These are phyloP conservation scores for Macroglossus sobrinus DNA, from an alignment of 2,113 vertebrate species.

Conservation along the genomic window DNA sequence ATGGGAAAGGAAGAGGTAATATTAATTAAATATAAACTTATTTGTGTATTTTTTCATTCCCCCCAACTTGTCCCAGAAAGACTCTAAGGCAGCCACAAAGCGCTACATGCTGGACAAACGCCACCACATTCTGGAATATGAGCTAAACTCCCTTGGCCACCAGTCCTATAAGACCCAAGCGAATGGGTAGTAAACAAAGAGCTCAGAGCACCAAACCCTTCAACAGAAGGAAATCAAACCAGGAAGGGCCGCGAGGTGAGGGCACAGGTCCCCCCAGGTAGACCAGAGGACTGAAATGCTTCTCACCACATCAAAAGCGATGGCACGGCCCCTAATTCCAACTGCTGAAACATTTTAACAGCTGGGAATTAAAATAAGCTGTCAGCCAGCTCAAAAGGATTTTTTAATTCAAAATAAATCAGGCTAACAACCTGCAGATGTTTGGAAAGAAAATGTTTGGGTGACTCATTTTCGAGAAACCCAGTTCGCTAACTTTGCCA, in stretches of 20 bases:
- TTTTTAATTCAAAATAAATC: conserved; percentile 85
- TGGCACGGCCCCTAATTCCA: conserved; percentile 47
- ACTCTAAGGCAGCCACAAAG: conserved; percentile 49
- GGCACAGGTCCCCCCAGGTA: conserved; percentile 51
- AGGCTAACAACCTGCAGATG: conserved; percentile 85
- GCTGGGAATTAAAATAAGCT: conserved; percentile 82
- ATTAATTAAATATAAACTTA: conserved; percentile 57
- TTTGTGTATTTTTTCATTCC: conserved; percentile 47
- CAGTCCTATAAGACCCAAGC: conserved; percentile 19
- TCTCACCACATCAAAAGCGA: conserved; percentile 72
- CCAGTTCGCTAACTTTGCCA: conserved; percentile 67
- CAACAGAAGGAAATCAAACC: conserved; percentile 60
- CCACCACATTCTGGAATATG: conserved; percentile 41
- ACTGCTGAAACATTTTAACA: conserved; percentile 76
- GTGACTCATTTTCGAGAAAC: conserved; percentile 74
- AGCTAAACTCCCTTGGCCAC: conserved; percentile 31
- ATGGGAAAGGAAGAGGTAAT: neutral
- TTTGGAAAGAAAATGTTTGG: conserved; percentile 81
- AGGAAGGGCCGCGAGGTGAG: neutral
- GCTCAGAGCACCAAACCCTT: conserved; percentile 26
- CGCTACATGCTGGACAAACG: neutral
- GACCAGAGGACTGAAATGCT: conserved; percentile 51
- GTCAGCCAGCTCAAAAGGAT: conserved; percentile 75
- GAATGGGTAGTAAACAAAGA: conserved; percentile 48
- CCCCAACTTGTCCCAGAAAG: conserved; percentile 18